Evolutionary conservation across 2,888 invertebrate genomes (phyloP).

Genomic region (Ectemnius continuus): DNA sequence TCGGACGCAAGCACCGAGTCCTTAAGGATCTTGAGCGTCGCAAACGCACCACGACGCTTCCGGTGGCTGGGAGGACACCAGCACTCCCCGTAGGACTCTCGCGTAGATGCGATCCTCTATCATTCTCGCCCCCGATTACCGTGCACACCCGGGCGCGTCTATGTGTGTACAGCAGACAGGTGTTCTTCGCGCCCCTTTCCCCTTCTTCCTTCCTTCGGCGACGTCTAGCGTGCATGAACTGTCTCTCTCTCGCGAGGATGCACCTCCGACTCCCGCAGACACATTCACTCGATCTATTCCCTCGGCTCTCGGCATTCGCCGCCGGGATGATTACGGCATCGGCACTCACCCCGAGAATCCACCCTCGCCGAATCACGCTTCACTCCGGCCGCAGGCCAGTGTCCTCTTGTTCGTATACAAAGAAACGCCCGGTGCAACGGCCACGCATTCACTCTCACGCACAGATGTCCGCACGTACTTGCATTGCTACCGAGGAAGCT

Average conservation of each 20-base stretch:
- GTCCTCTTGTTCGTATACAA: conserved; percentile 45
- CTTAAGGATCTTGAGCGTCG: conserved; percentile 41
- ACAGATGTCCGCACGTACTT: conserved; percentile 53
- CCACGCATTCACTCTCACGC: conserved; percentile 58
- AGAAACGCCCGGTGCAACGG: conserved; percentile 57
- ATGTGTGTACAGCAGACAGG: conserved; percentile 38
- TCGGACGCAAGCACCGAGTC: background rate
- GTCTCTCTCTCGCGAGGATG: conserved; percentile 6
- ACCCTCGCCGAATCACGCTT: conserved; percentile 17
- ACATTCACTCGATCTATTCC: conserved; percentile 12
- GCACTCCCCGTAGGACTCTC: conserved; percentile 15
- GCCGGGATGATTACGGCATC: conserved; percentile 33
- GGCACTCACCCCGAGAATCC: conserved; percentile 24
- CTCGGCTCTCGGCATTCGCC: conserved; percentile 13
- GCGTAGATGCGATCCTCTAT: conserved; percentile 24
- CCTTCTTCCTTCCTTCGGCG: conserved; percentile 19
- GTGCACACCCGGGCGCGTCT: conserved; percentile 11
- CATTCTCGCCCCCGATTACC: conserved; percentile 17
- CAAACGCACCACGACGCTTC: conserved; percentile 45
- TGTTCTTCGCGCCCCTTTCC: conserved; percentile 46
- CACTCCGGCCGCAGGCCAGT: conserved; percentile 39
- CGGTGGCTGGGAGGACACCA: conserved; percentile 35
- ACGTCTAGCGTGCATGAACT: conserved; percentile 33
- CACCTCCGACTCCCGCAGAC: conserved; percentile 28
- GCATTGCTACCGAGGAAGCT: conserved; percentile 30